Evolutionary conservation across 2,113 vertebrate genomes (phyloP).

Genomic region (Benthochromis sp.): DNA sequence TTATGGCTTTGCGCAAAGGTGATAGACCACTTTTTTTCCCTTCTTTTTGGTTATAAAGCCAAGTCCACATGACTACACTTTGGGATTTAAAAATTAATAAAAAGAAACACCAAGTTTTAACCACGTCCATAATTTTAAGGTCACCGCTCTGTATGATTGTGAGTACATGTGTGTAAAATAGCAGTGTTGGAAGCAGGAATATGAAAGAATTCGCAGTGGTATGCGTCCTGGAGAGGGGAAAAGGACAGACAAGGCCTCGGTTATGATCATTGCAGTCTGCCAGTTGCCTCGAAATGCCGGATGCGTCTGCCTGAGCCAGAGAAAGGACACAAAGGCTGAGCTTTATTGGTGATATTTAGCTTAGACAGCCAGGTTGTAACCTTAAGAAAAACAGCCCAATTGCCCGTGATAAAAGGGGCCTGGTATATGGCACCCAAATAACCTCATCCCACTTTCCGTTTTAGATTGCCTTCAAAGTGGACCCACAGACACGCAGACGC

Average conservation of each 20-base stretch:
- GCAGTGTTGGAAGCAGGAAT: neutral
- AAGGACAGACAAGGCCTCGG: conserved; percentile 86
- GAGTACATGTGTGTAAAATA: neutral
- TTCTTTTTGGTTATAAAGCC: neutral
- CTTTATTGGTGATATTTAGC: conserved; percentile 77
- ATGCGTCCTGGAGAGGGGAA: neutral
- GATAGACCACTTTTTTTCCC: neutral
- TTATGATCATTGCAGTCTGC: conserved; percentile 90
- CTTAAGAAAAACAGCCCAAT: conserved; percentile 75
- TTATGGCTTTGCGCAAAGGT: conserved; percentile 24
- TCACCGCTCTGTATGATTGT: neutral
- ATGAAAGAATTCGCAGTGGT: conserved; percentile 5
- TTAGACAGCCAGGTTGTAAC: conserved; percentile 75
- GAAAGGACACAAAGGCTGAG: conserved; percentile 63
- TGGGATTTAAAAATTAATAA: neutral
- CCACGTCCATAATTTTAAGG: neutral
- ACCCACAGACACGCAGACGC: conserved; percentile 6
- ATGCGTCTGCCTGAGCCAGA: conserved; percentile 67
- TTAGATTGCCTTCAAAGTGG: conserved; percentile 46
- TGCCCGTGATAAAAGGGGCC: conserved; percentile 69
- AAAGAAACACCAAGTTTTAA: neutral
- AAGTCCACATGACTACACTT: neutral
- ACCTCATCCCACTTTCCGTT: conserved; percentile 48
- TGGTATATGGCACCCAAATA: conserved; percentile 68
- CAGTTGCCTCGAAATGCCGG: conserved; percentile 70